Evolutionary conservation across 2,797 vertebrate genomes (phyloP), one percentile per base, ranked within the genome.

Genomic region (Heterohyrax brucei): DNA sequence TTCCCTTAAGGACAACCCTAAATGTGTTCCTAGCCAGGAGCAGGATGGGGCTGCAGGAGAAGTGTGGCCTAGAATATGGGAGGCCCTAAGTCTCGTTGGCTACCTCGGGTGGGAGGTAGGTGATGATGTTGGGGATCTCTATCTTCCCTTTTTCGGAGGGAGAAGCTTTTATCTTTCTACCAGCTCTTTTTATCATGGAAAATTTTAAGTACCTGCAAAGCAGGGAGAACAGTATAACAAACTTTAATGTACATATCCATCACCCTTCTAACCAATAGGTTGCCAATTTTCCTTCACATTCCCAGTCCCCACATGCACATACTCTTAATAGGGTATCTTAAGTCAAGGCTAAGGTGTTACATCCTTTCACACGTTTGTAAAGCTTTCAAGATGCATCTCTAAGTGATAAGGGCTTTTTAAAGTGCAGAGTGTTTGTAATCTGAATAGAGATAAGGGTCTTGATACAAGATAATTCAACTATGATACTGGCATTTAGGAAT

Each of bases 41-140:
- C 81, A 84, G 82, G 88, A 72, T 61, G 22, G n/a, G 68, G 19
- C 53, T 87, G 5, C 3, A 70, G 64, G 76, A 56, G 53, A 88
- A 81, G 44, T 5, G 24, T 66, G 84, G 30, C 30, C 72, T 92
- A 68, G 89, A 81, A 85, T 24, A 75, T 26, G 48, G 21, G 62
- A 53, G 28, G n/a, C 7, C 82, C 46, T 84, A 70, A 76, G 33
- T 91, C 61, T 70, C 28, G 14, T n/a, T 89, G 76, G 66, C 46
- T 66, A 46, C 66, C 28, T 89, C 76, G 16, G 84, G 22, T 46
- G 77, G 13, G 78, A 97, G 90, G 95, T 96, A 79, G 46, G 90
- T 93, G 59, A 81, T 82, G 79, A 24, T 76, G 44, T 10, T 30
- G 53, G 76, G 46, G 44, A 28, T 61, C 30, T 8, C 12, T 10